Conservation (phyloP, 2,888 invertebrate genomes). For the Drosophila mayaguana region DNA sequence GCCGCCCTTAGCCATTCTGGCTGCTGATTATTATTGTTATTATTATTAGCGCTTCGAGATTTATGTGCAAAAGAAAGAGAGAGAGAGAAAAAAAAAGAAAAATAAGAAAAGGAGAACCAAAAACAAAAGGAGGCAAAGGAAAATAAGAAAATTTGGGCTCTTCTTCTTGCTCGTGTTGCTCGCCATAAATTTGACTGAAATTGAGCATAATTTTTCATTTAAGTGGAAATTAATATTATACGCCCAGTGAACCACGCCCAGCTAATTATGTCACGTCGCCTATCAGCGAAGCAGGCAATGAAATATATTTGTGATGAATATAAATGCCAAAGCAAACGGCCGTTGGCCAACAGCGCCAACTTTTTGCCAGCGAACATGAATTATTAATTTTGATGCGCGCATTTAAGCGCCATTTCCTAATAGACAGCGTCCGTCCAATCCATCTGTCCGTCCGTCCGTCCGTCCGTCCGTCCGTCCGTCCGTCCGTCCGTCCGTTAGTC, state of each 20-base stretch:
- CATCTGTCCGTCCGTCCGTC: neutral
- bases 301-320: constrained; percentile 58
- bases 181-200: constrained; percentile 67
- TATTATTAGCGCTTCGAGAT: constrained; percentile 74
- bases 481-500: neutral
- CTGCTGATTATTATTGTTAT: constrained; percentile 78
- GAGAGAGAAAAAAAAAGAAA: constrained; percentile 30
- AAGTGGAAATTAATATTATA: constrained; percentile 80
- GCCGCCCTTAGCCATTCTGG: constrained; percentile 44
- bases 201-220: constrained; percentile 80
- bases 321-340: constrained; percentile 60
- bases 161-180: constrained; percentile 17
- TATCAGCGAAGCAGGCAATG: constrained; percentile 32
- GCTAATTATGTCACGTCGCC: constrained; percentile 77
- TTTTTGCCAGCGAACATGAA: constrained; percentile 33
- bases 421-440: constrained; percentile 22
- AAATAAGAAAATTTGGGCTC: neutral
- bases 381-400: constrained; percentile 52
- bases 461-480: neutral
- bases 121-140: neutral
- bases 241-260: constrained; percentile 52
- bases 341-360: constrained; percentile 32
- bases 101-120: too few relatives aligned
- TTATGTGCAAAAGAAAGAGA: constrained; percentile 57
- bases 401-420: constrained; percentile 45